A percentile compares a stretch with the other conserved stretches of the same genome.
These are phyloP conservation scores for Erythrolamprus reginae DNA, from an alignment of 2,113 vertebrate species.

Conservation along the genomic window DNA sequence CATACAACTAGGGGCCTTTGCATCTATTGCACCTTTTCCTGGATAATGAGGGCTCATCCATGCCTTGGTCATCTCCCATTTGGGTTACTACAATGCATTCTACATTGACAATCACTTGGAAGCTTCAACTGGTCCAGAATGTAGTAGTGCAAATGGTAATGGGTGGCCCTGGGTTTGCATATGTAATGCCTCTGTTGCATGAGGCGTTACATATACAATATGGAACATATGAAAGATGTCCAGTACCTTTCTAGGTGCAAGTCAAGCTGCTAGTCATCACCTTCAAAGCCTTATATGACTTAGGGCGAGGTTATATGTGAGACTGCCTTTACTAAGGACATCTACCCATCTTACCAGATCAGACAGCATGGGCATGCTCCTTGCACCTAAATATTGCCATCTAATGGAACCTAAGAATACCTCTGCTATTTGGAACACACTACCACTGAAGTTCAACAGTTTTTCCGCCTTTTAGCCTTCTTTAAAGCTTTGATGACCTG, in stretches of 20 bases:
- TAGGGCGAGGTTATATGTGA: background rate
- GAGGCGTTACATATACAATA: background rate
- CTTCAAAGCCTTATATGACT: background rate
- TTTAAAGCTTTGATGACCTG: background rate
- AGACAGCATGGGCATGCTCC: background rate
- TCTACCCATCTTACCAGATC: background rate
- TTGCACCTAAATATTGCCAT: background rate
- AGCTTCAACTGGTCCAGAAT: background rate
- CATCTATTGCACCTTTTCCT: background rate
- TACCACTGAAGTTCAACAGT: background rate
- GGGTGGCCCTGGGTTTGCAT: background rate
- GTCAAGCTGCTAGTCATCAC: background rate
- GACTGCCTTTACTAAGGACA: background rate
- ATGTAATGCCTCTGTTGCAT: background rate
- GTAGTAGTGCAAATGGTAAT: background rate
- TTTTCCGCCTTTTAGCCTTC: background rate
- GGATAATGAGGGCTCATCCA: background rate
- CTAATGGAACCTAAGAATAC: background rate
- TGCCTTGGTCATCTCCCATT: background rate
- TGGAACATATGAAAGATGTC: background rate
- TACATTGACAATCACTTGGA: background rate
- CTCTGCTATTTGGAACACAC: background rate
- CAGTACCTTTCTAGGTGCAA: background rate
- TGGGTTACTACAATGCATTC: background rate
- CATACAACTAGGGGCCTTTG: background rate